A percentile compares a stretch with the other conserved stretches of the same genome.
phyloP scores from a whole-genome alignment of 2,113 vertebrate species.

The Indri indri region DNA sequence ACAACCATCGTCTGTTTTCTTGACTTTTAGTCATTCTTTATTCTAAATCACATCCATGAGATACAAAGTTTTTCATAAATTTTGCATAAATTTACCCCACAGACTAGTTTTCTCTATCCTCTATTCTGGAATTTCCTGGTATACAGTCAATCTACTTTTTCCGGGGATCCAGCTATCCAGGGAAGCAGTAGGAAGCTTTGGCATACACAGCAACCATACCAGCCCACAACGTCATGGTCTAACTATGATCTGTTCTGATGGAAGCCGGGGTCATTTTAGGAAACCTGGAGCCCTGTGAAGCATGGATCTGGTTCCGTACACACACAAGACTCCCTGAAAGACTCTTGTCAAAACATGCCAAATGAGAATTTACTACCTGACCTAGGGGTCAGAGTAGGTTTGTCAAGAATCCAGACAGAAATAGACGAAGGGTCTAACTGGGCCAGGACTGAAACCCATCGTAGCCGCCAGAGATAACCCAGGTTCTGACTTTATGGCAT shows the following conservation, averaged over 20 bases:
- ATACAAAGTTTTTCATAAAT: not conserved
- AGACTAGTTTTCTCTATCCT: not conserved
- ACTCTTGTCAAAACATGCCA: not conserved
- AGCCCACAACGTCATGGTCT: not conserved
- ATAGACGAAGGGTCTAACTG: not conserved
- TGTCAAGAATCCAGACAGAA: not conserved
- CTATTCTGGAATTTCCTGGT: not conserved
- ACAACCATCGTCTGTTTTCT: not conserved
- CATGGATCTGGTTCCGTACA: not conserved
- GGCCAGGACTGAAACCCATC: not conserved
- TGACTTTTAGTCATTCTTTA: not conserved
- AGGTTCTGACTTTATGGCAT: not conserved
- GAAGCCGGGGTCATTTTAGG: not conserved
- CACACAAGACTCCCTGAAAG: not conserved
- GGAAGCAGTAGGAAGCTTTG: not conserved
- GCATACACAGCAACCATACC: not conserved
- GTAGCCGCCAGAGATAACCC: not conserved
- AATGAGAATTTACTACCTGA: not conserved
- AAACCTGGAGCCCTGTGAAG: not conserved
- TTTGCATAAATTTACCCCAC: not conserved
- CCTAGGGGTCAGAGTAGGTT: not conserved
- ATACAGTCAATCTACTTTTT: not conserved
- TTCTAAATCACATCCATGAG: not conserved
- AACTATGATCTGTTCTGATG: not conserved
- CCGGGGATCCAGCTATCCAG: not conserved